phyloP scores from a whole-genome alignment of 2,113 vertebrate genomes.

The Noturus placidus region DNA sequence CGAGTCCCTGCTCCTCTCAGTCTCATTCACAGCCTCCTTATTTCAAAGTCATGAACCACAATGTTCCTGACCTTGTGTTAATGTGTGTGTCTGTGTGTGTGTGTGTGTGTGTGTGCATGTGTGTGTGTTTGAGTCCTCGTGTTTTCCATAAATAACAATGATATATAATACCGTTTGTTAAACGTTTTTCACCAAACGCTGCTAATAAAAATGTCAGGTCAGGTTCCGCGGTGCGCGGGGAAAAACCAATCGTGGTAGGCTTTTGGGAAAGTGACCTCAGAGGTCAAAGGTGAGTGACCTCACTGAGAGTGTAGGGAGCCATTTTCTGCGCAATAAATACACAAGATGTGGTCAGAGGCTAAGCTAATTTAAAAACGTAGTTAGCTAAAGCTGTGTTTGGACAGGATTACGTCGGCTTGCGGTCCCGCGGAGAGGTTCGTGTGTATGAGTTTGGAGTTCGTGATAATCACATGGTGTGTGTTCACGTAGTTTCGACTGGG shows the following conservation, averaged over 20 bases:
- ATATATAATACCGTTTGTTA: not conserved
- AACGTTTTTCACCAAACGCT: not conserved
- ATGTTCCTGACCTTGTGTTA: constrained; percentile 48
- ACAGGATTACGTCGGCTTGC: not conserved
- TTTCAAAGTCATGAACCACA: constrained; percentile 35
- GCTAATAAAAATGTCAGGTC: not conserved
- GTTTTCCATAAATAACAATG: not conserved
- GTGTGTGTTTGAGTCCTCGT: not conserved
- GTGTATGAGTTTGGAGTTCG: not conserved
- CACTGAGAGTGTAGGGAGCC: constrained; percentile 70
- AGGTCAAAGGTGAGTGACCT: constrained; percentile 68
- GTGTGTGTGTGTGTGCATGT: not conserved
- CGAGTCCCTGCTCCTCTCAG: not conserved
- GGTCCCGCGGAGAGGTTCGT: not conserved
- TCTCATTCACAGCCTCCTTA: constrained; percentile 12
- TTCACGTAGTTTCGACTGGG: not conserved
- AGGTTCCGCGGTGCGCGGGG: constrained; percentile 29
- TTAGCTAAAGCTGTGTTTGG: not conserved
- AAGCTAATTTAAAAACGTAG: not conserved
- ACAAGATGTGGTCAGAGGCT: constrained; percentile 40
- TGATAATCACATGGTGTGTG: constrained; percentile 50
- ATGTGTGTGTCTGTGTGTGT: constrained; percentile 6
- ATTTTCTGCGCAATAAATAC: constrained; percentile 62
- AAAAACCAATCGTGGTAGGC: constrained; percentile 64
- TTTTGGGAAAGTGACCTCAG: constrained; percentile 62